phyloP scores from a whole-genome alignment of 2,113 vertebrate genomes.

The Cardinalis cardinalis region DNA sequence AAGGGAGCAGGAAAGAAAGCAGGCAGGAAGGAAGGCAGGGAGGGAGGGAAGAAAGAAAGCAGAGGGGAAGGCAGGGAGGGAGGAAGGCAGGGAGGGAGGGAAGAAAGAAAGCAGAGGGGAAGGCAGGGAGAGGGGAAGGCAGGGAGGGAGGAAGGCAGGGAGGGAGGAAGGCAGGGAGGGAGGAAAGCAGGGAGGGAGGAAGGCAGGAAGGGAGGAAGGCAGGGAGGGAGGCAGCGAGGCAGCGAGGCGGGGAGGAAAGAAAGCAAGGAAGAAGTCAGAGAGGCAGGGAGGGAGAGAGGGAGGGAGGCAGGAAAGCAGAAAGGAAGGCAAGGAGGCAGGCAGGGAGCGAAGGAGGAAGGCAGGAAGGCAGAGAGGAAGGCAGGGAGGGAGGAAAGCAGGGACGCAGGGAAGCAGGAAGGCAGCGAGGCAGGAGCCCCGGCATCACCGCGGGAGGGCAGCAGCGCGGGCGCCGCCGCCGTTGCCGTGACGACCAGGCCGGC shows the following conservation, averaged over 20 bases:
- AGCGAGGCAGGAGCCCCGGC: not conserved
- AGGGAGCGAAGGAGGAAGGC: too few species aligned
- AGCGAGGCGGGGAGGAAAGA: too few species aligned
- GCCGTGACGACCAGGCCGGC: not conserved
- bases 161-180: not conserved
- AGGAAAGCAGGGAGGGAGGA: not conserved
- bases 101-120: too few species aligned
- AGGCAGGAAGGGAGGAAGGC: fast-evolving
- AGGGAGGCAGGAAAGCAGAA: fast-evolving
- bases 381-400: fast-evolving
- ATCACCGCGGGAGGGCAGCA: not conserved
- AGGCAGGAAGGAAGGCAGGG: fast-evolving
- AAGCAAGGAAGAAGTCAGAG: not conserved
- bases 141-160: fast-evolving
- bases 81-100: fast-evolving
- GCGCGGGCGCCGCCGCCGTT: not conserved
- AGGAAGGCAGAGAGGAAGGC: too few species aligned
- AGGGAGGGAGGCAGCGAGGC: fast-evolving
- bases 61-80: too few species aligned
- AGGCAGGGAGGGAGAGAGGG: not conserved
- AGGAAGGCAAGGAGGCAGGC: too few species aligned
- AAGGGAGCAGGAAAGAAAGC: fast-evolving
- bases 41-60: too few species aligned
- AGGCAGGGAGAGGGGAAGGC: too few species aligned
- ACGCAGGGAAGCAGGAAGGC: fast-evolving